These are phyloP conservation scores for Diachasmimorpha longicaudata DNA, from an alignment of 1,140 invertebrate species.

Conservation along the genomic window DNA sequence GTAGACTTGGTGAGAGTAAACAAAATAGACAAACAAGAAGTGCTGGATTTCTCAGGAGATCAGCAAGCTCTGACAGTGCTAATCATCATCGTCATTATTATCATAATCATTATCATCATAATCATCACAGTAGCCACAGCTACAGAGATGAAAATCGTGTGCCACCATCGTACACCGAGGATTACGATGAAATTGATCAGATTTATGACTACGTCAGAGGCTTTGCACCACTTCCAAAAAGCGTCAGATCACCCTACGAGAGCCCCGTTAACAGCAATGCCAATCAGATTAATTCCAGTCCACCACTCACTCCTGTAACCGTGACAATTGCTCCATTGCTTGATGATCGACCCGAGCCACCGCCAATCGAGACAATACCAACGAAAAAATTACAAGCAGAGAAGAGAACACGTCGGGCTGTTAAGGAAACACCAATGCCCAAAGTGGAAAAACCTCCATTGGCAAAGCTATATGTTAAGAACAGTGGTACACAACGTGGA, in stretches of 20 bases:
- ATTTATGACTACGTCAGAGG: constrained; percentile 96
- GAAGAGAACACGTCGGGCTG: constrained; percentile 68
- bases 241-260: constrained; percentile 73
- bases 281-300: constrained; percentile 39
- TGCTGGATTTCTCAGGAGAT: constrained; percentile 65
- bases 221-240: constrained; percentile 86
- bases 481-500: constrained; percentile 70
- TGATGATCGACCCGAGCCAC: constrained; percentile 80
- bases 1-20: constrained; percentile 74
- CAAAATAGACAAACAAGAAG: constrained; percentile 57
- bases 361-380: constrained; percentile 89
- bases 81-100: constrained; percentile 47
- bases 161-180: constrained; percentile 70
- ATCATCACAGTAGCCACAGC: constrained; percentile 35
- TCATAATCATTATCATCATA: constrained; percentile 43
- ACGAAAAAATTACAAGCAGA: constrained; percentile 80
- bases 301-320: constrained; percentile 50
- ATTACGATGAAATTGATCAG: constrained; percentile 96
- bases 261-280: constrained; percentile 39
- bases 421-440: constrained; percentile 61
- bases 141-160: constrained; percentile 63
- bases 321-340: constrained; percentile 57
- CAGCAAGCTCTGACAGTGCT: constrained; percentile 47
- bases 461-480: constrained; percentile 81
- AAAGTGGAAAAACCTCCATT: constrained; percentile 59